Percentiles rank a stretch among this genome's conserved stretches.
These are phyloP conservation scores for Antechinus flavipes DNA, from an alignment of 2,113 vertebrate species.

Conservation along the genomic window DNA sequence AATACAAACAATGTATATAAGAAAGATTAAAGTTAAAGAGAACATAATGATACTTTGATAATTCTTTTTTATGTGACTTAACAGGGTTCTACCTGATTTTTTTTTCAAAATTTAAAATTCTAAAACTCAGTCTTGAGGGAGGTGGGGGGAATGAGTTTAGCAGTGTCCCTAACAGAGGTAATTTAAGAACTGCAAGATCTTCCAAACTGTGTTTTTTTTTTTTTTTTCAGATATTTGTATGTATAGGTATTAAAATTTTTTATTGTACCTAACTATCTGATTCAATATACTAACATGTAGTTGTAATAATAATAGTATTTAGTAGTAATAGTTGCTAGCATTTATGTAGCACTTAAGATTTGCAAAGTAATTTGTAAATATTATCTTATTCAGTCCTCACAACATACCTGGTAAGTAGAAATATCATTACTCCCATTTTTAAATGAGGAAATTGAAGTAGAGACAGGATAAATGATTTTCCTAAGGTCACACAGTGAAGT, in stretches of 20 bases:
- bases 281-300: neutral
- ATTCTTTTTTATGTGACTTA: conserved; percentile 15
- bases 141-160: neutral
- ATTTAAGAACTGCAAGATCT: neutral
- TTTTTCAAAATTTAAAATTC: neutral
- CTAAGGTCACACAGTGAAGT: neutral
- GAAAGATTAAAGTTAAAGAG: neutral
- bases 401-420: neutral
- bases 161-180: neutral
- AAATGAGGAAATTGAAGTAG: neutral
- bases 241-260: neutral
- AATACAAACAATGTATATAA: neutral
- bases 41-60: conserved; percentile 18
- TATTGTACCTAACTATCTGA: neutral
- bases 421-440: neutral
- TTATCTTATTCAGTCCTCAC: neutral
- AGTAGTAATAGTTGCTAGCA: neutral
- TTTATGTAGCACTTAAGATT: neutral
- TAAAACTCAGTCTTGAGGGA: neutral
- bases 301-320: neutral
- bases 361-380: neutral
- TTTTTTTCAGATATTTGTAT: neutral
- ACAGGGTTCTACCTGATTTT: neutral
- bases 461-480: neutral
- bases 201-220: neutral